Base-by-base conservation (phyloP, 2,113 vertebrate genomes). In the Paraplagusia blochii region DNA sequence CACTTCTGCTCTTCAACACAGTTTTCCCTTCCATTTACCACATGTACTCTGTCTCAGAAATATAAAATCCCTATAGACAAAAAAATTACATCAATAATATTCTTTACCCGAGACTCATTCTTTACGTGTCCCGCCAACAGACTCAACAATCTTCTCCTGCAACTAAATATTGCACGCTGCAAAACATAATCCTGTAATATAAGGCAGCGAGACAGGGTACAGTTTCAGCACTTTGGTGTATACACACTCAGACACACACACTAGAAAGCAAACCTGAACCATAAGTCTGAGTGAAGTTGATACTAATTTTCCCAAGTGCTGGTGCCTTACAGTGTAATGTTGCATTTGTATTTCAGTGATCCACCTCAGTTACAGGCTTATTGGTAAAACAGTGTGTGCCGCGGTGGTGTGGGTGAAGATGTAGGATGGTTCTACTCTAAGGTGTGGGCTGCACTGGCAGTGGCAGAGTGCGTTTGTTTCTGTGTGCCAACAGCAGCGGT, bases 81-180 rank as follows among this genome's bases (percentile, higher is more conserved):
- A 50, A 61, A 69, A 39, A 39, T 29, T n/a, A 53, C 15, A 61
- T 48, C 52, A 66, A 19, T 49, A 47, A 11, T 2, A 16, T 22
- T 14, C 14, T 60, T 64, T 50, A 52, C 48, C 35, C 39, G 40
- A 43, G 76, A 65, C 49, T 53, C 77, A 77, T 66, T 56, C 58
- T 49, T 49, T 43, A 69, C 53, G 72, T 47, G 29, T 43, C 29
- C 38, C 58, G 17, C 51, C 44, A 53, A 61, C 19, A 60, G 56
- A 4, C 15, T 29, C 15, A 16, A 43, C 47, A n/a, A 61, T 47
- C 61, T 54, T 50, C 47, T 18, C 15, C 35, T 29, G 18, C 58
- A 58, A 63, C 76, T 80, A 34, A 84, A 74, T 72, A 80, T 82
- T 75, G 43, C 69, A 77, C 63, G 22, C 72, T 67, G 62, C 68